phyloP scores from a whole-genome alignment of 2,113 vertebrate genomes.

The Coptodon bakossiorum region DNA sequence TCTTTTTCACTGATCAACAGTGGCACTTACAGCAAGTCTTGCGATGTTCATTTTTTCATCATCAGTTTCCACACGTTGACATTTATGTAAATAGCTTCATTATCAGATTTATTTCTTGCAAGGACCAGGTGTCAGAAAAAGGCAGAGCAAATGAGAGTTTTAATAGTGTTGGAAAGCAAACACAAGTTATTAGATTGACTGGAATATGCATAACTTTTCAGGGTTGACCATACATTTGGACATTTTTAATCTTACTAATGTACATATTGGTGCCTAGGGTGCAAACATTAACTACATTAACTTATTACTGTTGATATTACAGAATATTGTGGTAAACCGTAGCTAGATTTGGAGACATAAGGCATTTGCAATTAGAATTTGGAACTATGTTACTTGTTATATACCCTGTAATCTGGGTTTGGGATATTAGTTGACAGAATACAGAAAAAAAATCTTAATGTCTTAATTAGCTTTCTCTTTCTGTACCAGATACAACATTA shows the following conservation, averaged over 20 bases:
- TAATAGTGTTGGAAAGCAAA: background rate
- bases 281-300: background rate
- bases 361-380: background rate
- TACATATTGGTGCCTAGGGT: background rate
- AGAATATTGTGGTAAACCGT: background rate
- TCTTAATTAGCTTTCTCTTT: background rate
- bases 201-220: background rate
- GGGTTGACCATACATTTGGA: background rate
- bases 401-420: background rate
- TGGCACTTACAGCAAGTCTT: background rate
- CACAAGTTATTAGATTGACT: background rate
- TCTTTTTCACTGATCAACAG: slow-evolving; percentile 29
- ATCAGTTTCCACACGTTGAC: slow-evolving; percentile 12
- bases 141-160: background rate
- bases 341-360: background rate
- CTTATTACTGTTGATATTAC: background rate
- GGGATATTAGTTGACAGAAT: background rate
- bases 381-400: background rate
- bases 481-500: background rate
- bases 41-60: background rate
- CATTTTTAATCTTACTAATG: background rate
- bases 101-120: slow-evolving; percentile 2
- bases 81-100: slow-evolving; percentile 6
- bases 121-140: background rate
- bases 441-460: background rate